Evolutionary conservation across 1,140 invertebrate genomes (phyloP).

Genomic region (Phymorhynchus buccinoides): DNA sequence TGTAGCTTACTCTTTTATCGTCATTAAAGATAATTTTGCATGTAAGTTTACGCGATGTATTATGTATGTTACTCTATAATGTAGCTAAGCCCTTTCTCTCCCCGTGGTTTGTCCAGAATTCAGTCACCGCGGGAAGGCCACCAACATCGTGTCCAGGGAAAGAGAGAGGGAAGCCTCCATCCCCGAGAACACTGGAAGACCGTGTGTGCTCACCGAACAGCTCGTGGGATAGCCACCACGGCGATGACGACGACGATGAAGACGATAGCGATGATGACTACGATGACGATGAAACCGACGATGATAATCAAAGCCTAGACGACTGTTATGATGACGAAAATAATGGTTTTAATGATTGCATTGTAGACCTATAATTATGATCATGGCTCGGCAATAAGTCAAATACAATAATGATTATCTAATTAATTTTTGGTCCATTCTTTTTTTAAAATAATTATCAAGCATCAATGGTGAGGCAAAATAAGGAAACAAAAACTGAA

Average conservation of each 20-base stretch:
- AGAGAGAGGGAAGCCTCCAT: neutral
- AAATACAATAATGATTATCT: neutral
- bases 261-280: neutral
- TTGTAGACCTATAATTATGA: too few relatives aligned
- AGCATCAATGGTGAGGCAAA: neutral
- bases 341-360: conserved; percentile 1
- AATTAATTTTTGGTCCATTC: neutral
- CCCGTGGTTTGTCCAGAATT: neutral
- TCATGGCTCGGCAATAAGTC: neutral
- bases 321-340: neutral
- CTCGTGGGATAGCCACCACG: neutral
- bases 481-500: neutral
- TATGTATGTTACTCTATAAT: too few relatives aligned
- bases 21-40: too few relatives aligned
- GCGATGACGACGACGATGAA: neutral
- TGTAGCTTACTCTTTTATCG: too few relatives aligned
- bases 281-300: neutral
- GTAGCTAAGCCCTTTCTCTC: too few relatives aligned
- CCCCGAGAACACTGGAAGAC: neutral
- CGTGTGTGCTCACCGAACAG: neutral
- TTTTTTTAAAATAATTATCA: neutral
- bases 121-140: neutral
- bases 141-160: neutral
- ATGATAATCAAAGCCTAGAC: too few relatives aligned
- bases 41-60: neutral